Percentiles rank a stretch among this genome's conserved stretches.
Conservation (phyloP, 2,113 vertebrate genomes). For the Nicator chloris region DNA sequence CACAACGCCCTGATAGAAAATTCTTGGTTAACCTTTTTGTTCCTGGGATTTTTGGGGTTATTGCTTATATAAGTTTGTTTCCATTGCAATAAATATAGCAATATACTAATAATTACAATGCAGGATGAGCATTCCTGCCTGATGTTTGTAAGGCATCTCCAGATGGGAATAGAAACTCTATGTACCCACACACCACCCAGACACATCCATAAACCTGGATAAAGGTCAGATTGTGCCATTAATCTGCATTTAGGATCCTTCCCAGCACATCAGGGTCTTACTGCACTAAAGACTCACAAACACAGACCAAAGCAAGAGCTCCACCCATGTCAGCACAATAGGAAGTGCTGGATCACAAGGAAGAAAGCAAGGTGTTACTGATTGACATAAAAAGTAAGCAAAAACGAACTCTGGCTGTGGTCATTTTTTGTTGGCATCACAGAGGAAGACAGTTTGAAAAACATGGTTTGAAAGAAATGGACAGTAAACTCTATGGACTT, state of each 20-base stretch:
- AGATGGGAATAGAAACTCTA: rapidly evolving
- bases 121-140: not conserved
- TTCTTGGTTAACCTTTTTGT: not conserved
- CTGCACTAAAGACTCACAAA: not conserved
- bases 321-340: rapidly evolving
- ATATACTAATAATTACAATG: not conserved
- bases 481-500: not conserved
- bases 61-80: not conserved
- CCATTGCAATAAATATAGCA: not conserved
- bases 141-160: not conserved
- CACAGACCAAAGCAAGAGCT: not conserved
- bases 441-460: not conserved
- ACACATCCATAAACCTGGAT: not conserved
- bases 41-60: not conserved
- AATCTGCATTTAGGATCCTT: not conserved
- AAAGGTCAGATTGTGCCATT: not conserved
- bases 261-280: not conserved
- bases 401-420: not conserved
- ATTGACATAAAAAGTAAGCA: not conserved
- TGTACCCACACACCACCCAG: too few species aligned
- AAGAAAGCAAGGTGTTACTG: not conserved
- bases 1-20: not conserved
- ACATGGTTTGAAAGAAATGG: not conserved
- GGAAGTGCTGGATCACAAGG: not conserved
- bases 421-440: not conserved